Evolutionary conservation across 1,140 invertebrate genomes (phyloP).

Genomic region (Aphelinus certus): DNA sequence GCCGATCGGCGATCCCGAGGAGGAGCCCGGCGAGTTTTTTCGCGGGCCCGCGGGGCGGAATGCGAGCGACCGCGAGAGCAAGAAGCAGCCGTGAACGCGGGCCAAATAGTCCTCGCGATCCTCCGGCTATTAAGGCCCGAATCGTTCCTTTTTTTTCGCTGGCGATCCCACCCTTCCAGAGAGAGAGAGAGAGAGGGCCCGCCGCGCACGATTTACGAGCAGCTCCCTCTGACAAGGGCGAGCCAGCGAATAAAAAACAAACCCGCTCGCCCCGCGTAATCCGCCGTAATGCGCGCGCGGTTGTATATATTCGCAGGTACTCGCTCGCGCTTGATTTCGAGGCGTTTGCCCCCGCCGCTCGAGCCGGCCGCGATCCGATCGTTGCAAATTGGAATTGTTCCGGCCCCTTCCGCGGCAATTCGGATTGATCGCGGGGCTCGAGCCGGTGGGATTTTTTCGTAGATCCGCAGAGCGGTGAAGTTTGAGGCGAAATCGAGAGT

Average conservation of each 20-base stretch:
- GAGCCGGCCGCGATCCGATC: too few species aligned
- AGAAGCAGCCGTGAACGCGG: slow-evolving; percentile 6
- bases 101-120: background rate
- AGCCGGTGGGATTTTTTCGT: too few species aligned
- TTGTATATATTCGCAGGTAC: too few species aligned
- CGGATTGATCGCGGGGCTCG: too few species aligned
- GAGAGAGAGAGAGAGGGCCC: background rate
- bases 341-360: too few species aligned
- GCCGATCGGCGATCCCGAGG: slow-evolving; percentile 9
- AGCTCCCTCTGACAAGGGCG: background rate
- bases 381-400: too few species aligned
- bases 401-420: too few species aligned
- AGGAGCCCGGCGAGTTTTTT: slow-evolving; percentile 9
- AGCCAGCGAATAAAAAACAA: background rate
- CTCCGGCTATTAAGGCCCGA: slow-evolving; percentile 21
- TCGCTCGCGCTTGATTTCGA: too few species aligned
- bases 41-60: background rate
- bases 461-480: too few species aligned
- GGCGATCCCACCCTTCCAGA: background rate
- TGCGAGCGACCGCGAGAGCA: background rate
- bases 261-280: background rate
- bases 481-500: too few species aligned
- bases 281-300: background rate
- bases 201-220: slow-evolving; percentile 17
- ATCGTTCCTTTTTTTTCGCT: slow-evolving; percentile 7